phyloP scores from a whole-genome alignment of 2,888 invertebrate genomes.

The Rhopalosiphum nymphaeae region DNA sequence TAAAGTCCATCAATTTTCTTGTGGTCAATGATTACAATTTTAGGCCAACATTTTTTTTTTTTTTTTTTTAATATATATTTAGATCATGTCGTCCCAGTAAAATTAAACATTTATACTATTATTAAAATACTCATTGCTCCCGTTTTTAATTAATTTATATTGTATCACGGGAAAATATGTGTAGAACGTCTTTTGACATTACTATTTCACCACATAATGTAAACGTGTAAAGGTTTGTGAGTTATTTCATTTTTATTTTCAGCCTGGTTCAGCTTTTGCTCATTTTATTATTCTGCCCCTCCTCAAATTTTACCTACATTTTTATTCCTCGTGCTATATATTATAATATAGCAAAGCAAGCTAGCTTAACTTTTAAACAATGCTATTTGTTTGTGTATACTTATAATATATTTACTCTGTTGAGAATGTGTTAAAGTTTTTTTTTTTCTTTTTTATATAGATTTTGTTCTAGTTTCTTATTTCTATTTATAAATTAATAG shows the following conservation, averaged over 20 bases:
- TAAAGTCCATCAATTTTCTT: slow-evolving; percentile 29
- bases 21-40: slow-evolving; percentile 37
- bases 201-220: slow-evolving; percentile 54
- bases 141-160: slow-evolving; percentile 46
- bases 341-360: slow-evolving; percentile 35
- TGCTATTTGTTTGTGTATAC: slow-evolving; percentile 60
- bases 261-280: slow-evolving; percentile 45
- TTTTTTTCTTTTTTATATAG: slow-evolving; percentile 50
- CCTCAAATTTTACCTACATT: slow-evolving; percentile 33
- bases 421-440: slow-evolving; percentile 47
- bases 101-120: slow-evolving; percentile 51
- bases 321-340: slow-evolving; percentile 42
- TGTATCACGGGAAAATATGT: slow-evolving; percentile 20
- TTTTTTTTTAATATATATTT: slow-evolving; percentile 28
- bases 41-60: slow-evolving; percentile 49
- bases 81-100: slow-evolving; percentile 51
- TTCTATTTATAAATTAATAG: slow-evolving; percentile 51
- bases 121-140: slow-evolving; percentile 32
- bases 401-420: slow-evolving; percentile 60
- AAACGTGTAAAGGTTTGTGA: slow-evolving; percentile 58
- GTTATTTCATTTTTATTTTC: slow-evolving; percentile 51
- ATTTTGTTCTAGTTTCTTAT: slow-evolving; percentile 63
- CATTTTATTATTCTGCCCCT: slow-evolving; percentile 40
- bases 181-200: slow-evolving; percentile 52
- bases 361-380: slow-evolving; percentile 57